Percentiles rank a stretch among this genome's conserved stretches.
Evolutionary conservation across 2,888 invertebrate species (phyloP).

Genomic region (Thumatha senex): DNA sequence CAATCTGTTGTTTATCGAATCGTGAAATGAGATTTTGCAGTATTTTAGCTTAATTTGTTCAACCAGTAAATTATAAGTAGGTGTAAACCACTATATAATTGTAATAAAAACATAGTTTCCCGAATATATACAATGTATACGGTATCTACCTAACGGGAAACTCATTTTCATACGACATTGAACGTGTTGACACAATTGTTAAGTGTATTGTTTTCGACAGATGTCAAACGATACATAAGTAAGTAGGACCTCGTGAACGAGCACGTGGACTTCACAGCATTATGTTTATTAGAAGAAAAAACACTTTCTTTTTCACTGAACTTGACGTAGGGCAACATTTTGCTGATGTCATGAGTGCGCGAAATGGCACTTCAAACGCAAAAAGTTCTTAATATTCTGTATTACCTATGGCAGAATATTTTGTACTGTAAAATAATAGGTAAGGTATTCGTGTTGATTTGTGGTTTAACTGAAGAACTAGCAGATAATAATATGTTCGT

Average conservation of each 20-base stretch:
- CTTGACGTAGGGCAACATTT: conserved; percentile 59
- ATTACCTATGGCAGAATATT: neutral
- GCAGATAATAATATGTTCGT: neutral
- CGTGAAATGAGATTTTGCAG: no score
- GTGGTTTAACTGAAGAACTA: neutral
- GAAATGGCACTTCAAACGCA: conserved; percentile 35
- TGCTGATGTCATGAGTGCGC: conserved; percentile 51
- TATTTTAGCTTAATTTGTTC: no score
- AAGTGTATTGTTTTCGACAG: conserved; percentile 24
- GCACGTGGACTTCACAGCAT: conserved; percentile 12
- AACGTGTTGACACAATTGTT: conserved; percentile 46
- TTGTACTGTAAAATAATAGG: neutral
- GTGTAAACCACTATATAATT: no score
- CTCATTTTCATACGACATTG: conserved; percentile 41
- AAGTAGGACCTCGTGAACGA: conserved; percentile 6
- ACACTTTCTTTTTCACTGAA: conserved; percentile 71
- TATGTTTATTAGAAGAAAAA: conserved; percentile 10
- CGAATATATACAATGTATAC: no score
- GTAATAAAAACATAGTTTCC: no score
- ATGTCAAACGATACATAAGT: conserved; percentile 16
- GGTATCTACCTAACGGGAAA: neutral
- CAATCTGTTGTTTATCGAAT: no score
- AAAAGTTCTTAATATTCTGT: neutral
- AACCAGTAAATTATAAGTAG: no score
- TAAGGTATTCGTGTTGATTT: neutral